phyloP scores from a whole-genome alignment of 2,113 vertebrate genomes.

The Synchiropus splendidus region DNA sequence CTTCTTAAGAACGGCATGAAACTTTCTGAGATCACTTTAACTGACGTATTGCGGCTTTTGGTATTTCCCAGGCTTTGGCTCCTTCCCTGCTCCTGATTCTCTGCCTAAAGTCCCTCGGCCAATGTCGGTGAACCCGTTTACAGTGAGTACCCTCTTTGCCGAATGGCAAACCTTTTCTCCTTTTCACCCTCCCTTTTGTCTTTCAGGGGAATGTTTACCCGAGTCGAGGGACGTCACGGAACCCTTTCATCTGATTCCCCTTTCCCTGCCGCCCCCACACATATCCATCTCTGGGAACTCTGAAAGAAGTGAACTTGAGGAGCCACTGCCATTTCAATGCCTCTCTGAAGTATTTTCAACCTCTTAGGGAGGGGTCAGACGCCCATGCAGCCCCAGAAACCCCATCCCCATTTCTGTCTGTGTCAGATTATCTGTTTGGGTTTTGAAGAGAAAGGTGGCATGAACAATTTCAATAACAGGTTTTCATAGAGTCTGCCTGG shows the following conservation, averaged over 20 bases:
- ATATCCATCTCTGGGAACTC: constrained; percentile 20
- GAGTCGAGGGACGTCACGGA: constrained; percentile 64
- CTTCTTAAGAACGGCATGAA: too few relatives aligned
- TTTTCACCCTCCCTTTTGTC: neutral
- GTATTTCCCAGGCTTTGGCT: constrained; percentile 55
- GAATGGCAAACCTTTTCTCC: constrained; percentile 12
- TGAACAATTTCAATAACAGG: constrained; percentile 34
- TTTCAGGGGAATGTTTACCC: constrained; percentile 71
- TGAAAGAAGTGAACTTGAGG: constrained; percentile 44
- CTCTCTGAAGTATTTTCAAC: constrained; percentile 52
- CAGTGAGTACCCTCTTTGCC: constrained; percentile 56
- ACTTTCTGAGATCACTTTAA: too few relatives aligned
- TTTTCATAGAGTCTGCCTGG: constrained; percentile 9
- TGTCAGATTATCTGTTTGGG: constrained; percentile 25
- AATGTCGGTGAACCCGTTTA: constrained; percentile 73
- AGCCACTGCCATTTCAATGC: constrained; percentile 58
- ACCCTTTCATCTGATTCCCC: constrained; percentile 69
- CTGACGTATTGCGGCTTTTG: too few relatives aligned
- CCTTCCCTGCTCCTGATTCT: constrained; percentile 55
- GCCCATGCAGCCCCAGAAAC: constrained; percentile 1
- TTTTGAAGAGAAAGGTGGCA: constrained; percentile 16
- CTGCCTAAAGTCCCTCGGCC: constrained; percentile 61
- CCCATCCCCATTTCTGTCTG: constrained; percentile 13
- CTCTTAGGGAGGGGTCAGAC: constrained; percentile 13
- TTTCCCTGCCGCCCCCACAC: neutral